Base-by-base conservation (phyloP, 1,140 invertebrate genomes). In the Gryllus bimaculatus region DNA sequence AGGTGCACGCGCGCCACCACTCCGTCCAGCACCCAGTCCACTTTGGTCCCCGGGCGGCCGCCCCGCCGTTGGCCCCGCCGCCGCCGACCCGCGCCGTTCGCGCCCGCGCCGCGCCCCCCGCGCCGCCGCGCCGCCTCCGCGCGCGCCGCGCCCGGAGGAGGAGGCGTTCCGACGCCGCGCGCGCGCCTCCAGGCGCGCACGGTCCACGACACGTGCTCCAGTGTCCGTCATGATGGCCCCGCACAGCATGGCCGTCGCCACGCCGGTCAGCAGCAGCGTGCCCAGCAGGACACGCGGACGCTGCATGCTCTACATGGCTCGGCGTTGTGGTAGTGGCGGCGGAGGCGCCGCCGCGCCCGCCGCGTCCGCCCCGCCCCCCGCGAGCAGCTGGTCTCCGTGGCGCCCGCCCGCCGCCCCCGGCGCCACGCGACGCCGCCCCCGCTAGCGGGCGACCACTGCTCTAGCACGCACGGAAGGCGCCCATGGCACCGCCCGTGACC, bases 61-160 rank as follows among this genome's bases (percentile, higher is more conserved):
- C 39, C 8, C 47, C 73, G 47, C 73, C 48, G 18, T n/a, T 48
- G 80, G 7, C 81, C 83, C 13, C 54, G 49, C 15, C 78, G 48
- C 13, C 54, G 49, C 15, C 78, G 48, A 77, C 78, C 21, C 79
- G 75, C n/a, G 49, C 75, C 8, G 47, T 6, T 21, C 48, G 77
- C 78, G 94, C 21, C 79, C 76, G 95, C n/a, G 49, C 78, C 10
- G 81, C 8, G 21, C 48, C 8, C 47, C 8, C 39, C 81, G 88
- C 84, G 94, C 90, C 93, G 94, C 95, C 48, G 87, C 49, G 95
- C 90, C 82, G 93, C 90, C 84, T 96, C 94, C 94, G 94, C 95
- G 83, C 94, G 92, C 83, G 95, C 93, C 39, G 93, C 90, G 18
- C 26, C 26, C 66, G 77, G 48, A 74, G 39, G 13, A 39, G 39